Conservation (phyloP, 1,140 invertebrate species). For the Augochlora pura region DNA sequence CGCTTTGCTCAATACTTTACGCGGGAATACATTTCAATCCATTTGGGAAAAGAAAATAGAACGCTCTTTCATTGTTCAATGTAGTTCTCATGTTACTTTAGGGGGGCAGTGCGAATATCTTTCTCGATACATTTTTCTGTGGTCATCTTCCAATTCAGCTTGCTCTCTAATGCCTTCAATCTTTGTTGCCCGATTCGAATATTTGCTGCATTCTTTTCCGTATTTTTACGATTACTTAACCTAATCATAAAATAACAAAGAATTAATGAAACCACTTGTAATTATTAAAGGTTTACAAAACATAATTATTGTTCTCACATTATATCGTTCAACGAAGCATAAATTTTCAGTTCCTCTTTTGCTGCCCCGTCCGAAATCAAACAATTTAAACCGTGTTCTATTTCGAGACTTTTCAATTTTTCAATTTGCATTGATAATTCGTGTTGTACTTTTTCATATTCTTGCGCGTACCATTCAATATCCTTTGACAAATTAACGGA, state of each 20-base stretch:
- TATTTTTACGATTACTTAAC: neutral
- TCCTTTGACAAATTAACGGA: conserved; percentile 19
- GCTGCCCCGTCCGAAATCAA: neutral
- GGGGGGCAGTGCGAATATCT: neutral
- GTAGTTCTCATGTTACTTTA: neutral
- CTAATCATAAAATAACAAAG: conserved; percentile 6
- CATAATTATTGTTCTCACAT: conserved; percentile 13
- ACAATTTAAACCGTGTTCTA: neutral
- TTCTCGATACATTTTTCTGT: neutral
- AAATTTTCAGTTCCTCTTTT: conserved; percentile 5
- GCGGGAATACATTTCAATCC: conserved; percentile 19
- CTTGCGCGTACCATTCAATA: conserved; percentile 3
- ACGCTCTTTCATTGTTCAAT: neutral
- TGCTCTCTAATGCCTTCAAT: conserved; percentile 16
- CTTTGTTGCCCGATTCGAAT: neutral
- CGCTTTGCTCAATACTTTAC: neutral
- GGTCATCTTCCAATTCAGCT: conserved; percentile 18
- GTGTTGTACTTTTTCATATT: neutral
- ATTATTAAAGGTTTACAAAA: neutral
- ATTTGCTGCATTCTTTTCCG: neutral
- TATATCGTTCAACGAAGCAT: neutral
- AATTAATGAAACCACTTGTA: neutral
- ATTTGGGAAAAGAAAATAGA: neutral
- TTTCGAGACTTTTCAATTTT: conserved; percentile 10
- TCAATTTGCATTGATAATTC: neutral